These are phyloP conservation scores for Sebastes minor DNA, from an alignment of 2,797 vertebrate species.

Conservation along the genomic window DNA sequence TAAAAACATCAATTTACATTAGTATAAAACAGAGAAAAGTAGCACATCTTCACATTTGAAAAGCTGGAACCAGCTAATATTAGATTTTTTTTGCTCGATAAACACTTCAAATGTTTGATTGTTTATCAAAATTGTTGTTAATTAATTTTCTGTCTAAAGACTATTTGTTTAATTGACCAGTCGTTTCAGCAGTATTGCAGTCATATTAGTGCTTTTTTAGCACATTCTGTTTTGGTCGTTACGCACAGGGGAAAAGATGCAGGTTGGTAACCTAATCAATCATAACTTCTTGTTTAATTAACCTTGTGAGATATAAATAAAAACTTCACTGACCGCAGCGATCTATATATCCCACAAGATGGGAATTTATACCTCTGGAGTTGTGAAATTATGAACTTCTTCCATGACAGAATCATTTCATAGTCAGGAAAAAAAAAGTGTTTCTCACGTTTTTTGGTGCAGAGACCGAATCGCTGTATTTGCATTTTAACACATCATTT, in stretches of 20 bases:
- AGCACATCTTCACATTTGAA: background rate
- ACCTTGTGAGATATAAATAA: background rate
- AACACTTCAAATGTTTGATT: background rate
- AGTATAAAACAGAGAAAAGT: background rate
- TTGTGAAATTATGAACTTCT: background rate
- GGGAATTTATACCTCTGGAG: background rate
- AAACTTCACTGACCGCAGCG: background rate
- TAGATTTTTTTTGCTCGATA: background rate
- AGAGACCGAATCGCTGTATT: background rate
- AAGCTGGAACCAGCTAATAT: background rate
- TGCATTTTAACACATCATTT: constrained; percentile 36
- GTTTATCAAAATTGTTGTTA: background rate
- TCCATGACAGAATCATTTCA: background rate
- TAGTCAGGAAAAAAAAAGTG: background rate
- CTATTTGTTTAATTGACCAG: no score
- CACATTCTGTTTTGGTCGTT: background rate
- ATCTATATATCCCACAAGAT: background rate
- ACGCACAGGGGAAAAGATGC: background rate
- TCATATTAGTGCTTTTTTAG: background rate
- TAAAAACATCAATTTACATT: background rate
- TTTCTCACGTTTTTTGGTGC: background rate
- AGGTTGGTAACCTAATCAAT: background rate
- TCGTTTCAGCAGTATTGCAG: background rate
- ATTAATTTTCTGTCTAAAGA: background rate
- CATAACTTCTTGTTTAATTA: background rate